Evolutionary conservation across 2,888 invertebrate species (phyloP), one percentile per base, ranked within the genome.

Genomic region (Ormyrus rosae): DNA sequence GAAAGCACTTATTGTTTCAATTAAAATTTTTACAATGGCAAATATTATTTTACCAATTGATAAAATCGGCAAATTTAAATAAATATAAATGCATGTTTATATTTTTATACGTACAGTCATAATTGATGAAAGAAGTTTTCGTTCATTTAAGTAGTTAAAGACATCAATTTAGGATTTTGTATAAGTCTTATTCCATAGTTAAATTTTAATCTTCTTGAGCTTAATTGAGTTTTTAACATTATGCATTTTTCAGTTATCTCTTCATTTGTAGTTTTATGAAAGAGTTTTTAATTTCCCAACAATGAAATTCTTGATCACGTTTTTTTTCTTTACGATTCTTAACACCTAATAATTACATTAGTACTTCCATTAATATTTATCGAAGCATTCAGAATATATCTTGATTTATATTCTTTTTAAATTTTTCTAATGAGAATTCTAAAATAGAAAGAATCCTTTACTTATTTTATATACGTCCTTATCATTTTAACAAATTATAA

Each of bases 321-420:
- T 60, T 65, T 19, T 19, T 19, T 19, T 19, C 13, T 71, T 53
- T 60, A 71, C 6, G n/a, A 65, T 71, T 58, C 71, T 71, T 78
- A 78, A 46, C 13, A 78, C 71, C 65, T 78, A 78, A 65, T 61
- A 75, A 34, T 78, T 74, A 67, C n/a, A 74, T 64, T 46, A 60
- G 9, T 71, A 70, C 45, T 61, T 71, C 53, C 34, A 61, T 2
- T 53, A n/a, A 10, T 68, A 60, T 71, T 71, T 13, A 10, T 53
- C 11, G n/a, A 53, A 61, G 61, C 10, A 53, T 61, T 61, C 3
- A 11, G 13, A 8, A 34, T 45, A 61, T 60, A 70, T 77, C 51
- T 50, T 70, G 50, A 64, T 50, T 64, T 68, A 61, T 46, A 76
- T 55, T 55, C 55, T 64, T 58, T 61, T 53, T n/a, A 46, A 63